These are phyloP conservation scores for Phycodurus eques DNA, from an alignment of 2,113 vertebrate species.

Conservation along the genomic window DNA sequence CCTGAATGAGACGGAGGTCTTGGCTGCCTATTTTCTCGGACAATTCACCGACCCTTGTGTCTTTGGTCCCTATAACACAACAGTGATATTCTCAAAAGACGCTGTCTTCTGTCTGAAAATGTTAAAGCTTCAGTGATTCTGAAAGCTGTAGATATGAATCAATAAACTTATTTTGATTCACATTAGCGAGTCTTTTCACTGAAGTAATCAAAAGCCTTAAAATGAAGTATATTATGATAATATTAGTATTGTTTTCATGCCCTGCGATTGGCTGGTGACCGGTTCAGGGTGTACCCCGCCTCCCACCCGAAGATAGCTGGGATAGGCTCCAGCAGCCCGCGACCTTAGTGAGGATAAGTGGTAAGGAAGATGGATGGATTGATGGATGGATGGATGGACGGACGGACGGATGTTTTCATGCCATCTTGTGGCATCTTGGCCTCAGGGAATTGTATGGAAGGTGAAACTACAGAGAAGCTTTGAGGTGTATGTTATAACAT, in stretches of 20 bases:
- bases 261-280: too few species aligned
- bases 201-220: conserved; percentile 35
- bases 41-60: conserved; percentile 44
- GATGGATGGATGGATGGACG: too few species aligned
- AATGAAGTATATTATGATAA: conserved; percentile 6
- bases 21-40: conserved; percentile 57
- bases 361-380: too few species aligned
- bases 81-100: conserved; percentile 17
- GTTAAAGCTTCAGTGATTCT: conserved; percentile 63
- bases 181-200: conserved; percentile 17
- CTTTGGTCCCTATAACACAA: neutral
- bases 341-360: too few species aligned
- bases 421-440: neutral
- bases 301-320: too few species aligned
- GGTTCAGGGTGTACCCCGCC: too few species aligned
- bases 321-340: too few species aligned
- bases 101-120: conserved; percentile 39
- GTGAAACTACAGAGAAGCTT: conserved; percentile 48
- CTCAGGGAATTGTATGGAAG: neutral
- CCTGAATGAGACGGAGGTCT: conserved; percentile 57
- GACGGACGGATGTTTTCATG: too few species aligned
- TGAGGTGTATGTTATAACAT: conserved; percentile 56
- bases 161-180: conserved; percentile 6
- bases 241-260: too few species aligned
- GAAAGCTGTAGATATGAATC: conserved; percentile 51